These are phyloP conservation scores for Hypotaenidia okinawae DNA, from an alignment of 2,797 vertebrate genomes.

Conservation along the genomic window DNA sequence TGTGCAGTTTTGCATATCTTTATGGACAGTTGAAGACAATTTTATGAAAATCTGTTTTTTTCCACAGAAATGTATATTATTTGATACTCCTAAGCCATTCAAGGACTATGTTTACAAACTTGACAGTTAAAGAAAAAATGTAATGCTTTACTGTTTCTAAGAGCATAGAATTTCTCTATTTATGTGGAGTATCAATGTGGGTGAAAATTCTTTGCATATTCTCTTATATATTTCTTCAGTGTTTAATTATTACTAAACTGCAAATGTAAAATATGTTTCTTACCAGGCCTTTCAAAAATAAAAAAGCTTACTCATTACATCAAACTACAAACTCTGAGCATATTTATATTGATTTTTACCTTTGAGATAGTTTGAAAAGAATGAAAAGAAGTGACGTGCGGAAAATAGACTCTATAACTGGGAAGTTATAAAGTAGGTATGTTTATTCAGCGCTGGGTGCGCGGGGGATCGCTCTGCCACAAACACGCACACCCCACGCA, in stretches of 20 bases:
- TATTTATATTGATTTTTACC: neutral
- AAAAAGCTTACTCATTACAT: neutral
- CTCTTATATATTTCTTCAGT: neutral
- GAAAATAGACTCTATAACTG: no score
- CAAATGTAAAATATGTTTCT: neutral
- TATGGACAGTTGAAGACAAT: neutral
- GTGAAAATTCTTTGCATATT: neutral
- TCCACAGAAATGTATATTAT: neutral
- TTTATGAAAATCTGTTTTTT: neutral
- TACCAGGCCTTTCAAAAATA: neutral
- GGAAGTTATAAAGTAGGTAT: no score
- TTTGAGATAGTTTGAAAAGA: conserved; percentile 14
- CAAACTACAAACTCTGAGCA: neutral
- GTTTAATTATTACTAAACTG: neutral
- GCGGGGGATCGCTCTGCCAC: no score
- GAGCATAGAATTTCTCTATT: neutral
- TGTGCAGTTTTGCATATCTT: neutral
- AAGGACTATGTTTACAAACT: neutral
- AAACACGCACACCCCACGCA: no score
- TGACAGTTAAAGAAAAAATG: neutral
- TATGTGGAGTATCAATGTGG: neutral
- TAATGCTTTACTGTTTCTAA: neutral
- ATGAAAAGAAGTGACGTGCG: neutral
- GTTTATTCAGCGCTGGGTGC: no score
- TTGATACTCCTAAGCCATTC: neutral